Base-by-base conservation (phyloP, 2,113 vertebrate genomes). In the Serinus canaria region DNA sequence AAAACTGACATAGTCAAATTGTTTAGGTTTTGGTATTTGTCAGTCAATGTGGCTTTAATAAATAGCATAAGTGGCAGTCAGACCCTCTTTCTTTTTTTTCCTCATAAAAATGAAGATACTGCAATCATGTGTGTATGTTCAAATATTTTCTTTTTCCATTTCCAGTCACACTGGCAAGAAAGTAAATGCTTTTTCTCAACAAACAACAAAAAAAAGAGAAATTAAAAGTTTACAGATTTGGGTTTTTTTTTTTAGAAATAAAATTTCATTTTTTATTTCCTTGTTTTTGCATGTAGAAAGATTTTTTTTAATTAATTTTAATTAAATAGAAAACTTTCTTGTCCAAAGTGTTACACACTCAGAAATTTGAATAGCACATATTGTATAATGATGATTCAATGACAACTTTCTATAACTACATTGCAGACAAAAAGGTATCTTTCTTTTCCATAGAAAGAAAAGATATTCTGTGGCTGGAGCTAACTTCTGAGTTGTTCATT, bases 1-100 rank as follows among this genome's bases (percentile, higher is more conserved):
- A 63, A 83, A 91, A 63, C 15, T 49, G 43, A 28, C 13, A 13
- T 17, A 58, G 20, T 15, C 27, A 50, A 63, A 35, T 35, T 37
- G 13, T 15, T 77, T 80, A 5, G 3, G 0, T 56, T n/a, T 35
- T 0, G 0, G 0, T 35, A 66, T 70, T 59, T 64, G 75, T 27
- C 30, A n/a, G 44, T 73, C 14, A 64, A 39, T 20, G 11, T 44
- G 9, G 7, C 59, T 90, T 88, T 68, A 83, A 52, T 55, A 79
- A 70, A 28, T 78, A 41, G 9, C 3, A 44, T 27, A 63, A 68
- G 14, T 43, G 13, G 37, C 9, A 33, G 33, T 27, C 83, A 37
- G 19, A 44, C 16, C 6, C 12, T 77, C 9, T 1, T 1, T 11
- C 35, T 41, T 52, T 70, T 59, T 12, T 50, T 52, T 44, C 18